Base-by-base conservation (phyloP, 2,888 invertebrate species). In the Branchipolynoe longqiensis region DNA sequence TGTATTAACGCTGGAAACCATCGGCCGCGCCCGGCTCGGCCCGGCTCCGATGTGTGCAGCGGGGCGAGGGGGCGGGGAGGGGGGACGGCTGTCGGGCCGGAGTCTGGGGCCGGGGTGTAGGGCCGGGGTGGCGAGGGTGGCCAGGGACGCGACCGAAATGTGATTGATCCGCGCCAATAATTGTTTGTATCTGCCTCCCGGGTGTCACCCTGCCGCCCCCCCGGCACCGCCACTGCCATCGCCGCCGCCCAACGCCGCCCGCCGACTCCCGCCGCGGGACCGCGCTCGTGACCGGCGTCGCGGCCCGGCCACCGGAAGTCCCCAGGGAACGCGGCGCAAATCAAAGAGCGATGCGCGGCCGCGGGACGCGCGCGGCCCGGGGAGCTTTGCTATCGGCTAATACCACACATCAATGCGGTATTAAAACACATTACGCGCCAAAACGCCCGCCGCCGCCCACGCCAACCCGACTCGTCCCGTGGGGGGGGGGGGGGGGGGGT, bases 131-230 rank as follows among this genome's bases (percentile, higher is more conserved):
- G 36, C 12, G 38, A 69, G 12, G 78, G 54, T 6, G 28, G 41
- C 48, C 22, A 3, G 22, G 25, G 18, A 48, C 78, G 78, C 78
- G 48, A 6, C 78, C 78, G 18, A 78, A 78, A 78, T 78, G 78
- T 78, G 78, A 78, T 78, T 78, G 78, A 78, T 78, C 48, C 78
- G 18, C 78, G 48, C 28, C 78, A 48, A 78, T 78, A 78, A 78
- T 78, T 78, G 78, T 78, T 78, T 78, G 78, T 78, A 48, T 48
- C 78, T 48, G 78, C 78, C 78, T 22, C 78, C 78, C 78, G 48
- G 48, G 48, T 78, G 48, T 48, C 48, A 28, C n/a, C 48, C 41
- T 3, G 18, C 22, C 31, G 62, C 74, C 78, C 78, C 54, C 31
- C 22, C n/a, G 22, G 73, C 73, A n/a, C 73, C 31, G 41, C 28